Conservation (phyloP, 1,140 invertebrate genomes). For the Rhagoletis pomonella region DNA sequence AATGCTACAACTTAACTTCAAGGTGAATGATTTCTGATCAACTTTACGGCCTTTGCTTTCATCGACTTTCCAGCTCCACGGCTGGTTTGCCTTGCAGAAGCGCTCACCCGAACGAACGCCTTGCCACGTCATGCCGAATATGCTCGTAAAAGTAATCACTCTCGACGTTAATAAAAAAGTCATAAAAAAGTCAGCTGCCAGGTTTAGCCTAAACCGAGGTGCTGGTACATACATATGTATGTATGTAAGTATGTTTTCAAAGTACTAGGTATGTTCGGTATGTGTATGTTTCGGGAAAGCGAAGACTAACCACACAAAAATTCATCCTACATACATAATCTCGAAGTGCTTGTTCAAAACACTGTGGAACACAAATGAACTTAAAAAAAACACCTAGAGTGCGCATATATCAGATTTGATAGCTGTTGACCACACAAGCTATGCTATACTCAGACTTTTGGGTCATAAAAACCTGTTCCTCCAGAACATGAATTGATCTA, state of each 20-base stretch:
- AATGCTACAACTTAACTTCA: constrained; percentile 43
- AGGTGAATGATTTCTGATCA: constrained; percentile 26
- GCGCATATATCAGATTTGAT: too few relatives aligned
- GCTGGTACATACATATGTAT: too few relatives aligned
- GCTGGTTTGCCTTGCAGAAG: background rate
- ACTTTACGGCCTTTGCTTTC: background rate
- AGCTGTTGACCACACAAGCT: too few relatives aligned
- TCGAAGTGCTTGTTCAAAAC: too few relatives aligned
- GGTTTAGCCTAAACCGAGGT: constrained; percentile 21
- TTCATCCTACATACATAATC: too few relatives aligned
- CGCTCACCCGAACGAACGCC: background rate
- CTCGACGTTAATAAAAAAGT: constrained; percentile 37
- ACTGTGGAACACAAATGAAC: too few relatives aligned
- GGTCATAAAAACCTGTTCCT: too few relatives aligned
- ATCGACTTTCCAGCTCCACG: background rate
- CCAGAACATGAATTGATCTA: too few relatives aligned
- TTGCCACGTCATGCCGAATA: background rate
- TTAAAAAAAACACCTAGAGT: too few relatives aligned
- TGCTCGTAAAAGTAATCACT: constrained; percentile 33
- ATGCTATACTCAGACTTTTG: too few relatives aligned
- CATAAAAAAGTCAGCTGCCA: background rate
- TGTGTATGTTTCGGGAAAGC: background rate
- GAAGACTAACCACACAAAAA: background rate
- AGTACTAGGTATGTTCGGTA: too few relatives aligned
- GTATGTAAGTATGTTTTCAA: too few relatives aligned